Percentiles rank a stretch among this genome's conserved stretches.
These are phyloP conservation scores for Drosophila testacea DNA, from an alignment of 2,888 invertebrate genomes.

Conservation along the genomic window DNA sequence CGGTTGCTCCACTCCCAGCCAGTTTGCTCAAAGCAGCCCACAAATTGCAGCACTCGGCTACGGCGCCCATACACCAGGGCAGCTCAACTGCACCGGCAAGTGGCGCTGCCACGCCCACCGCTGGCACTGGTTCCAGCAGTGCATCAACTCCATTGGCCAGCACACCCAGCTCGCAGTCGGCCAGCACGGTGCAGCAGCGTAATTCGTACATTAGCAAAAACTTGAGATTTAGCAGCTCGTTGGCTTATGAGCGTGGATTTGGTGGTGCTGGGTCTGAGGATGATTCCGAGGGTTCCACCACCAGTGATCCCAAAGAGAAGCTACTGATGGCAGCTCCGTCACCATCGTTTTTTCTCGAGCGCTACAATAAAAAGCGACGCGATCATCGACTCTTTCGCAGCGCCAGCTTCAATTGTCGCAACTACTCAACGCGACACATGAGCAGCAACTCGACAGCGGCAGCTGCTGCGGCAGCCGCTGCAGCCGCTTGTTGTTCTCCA, in stretches of 20 bases:
- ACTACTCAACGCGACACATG: conserved; percentile 84
- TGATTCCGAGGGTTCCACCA: conserved; percentile 84
- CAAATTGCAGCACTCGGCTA: conserved; percentile 82
- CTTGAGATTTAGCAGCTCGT: conserved; percentile 78
- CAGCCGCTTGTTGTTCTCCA: conserved; percentile 74
- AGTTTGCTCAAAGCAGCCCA: conserved; percentile 68
- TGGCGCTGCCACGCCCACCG: conserved; percentile 77
- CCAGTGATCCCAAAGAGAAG: conserved; percentile 84
- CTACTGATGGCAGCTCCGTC: conserved; percentile 79
- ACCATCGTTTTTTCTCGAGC: conserved; percentile 84
- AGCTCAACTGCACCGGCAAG: conserved; percentile 70
- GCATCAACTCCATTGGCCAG: conserved; percentile 43
- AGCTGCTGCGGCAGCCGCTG: conserved; percentile 69
- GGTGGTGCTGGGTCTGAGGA: conserved; percentile 75
- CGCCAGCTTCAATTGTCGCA: conserved; percentile 85
- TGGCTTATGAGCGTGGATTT: conserved; percentile 75
- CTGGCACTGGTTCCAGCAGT: conserved; percentile 44
- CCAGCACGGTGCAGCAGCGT: conserved; percentile 38
- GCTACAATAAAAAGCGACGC: conserved; percentile 84
- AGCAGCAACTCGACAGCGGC: conserved; percentile 79
- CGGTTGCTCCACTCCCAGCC: conserved; percentile 54
- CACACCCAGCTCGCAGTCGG: conserved; percentile 47
- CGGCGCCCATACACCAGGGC: conserved; percentile 78
- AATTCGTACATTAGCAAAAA: conserved; percentile 75
- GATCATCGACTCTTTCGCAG: conserved; percentile 85